Evolutionary conservation across 2,113 vertebrate genomes (phyloP), one percentile per base, ranked within the genome.

Genomic region (Alethe diademata): DNA sequence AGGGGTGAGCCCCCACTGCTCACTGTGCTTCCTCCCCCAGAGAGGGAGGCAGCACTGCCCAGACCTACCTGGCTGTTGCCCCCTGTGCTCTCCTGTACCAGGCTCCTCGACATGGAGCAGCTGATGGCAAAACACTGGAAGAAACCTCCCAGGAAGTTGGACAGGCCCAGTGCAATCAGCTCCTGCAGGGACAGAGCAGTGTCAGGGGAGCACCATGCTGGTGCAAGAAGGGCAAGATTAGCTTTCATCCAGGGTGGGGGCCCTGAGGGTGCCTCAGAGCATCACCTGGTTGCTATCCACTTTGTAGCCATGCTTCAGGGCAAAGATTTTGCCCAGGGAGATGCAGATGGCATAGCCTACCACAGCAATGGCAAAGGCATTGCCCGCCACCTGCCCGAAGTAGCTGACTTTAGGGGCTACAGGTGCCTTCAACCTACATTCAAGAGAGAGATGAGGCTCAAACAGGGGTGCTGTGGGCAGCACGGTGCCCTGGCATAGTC

Each of bases 201-300:
- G 3, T 17, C 15, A 45, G 12, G 69, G 69, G 42, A 87, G 26
- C 31, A 70, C 26, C 14, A 7, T 24, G 40, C 36, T 3, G 4
- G 12, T 47, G 43, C 57, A 42, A 56, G 45, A 23, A 38, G 15
- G 15, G 43, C 56, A 61, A 14, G n/a, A 43, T 45, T 17, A 50
- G 14, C 25, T 91, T 76, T 36, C 35, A 28, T 9, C 20, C 8
- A 18, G 64, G n/a, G 25, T 47, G 31, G 51, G 66, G 80, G 4
- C 19, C 61, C 40, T 74, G 50, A 51, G 26, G 50, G 48, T 2
- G 0, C 0, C 1, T 54, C 5, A 6, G 78, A 81, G 83, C 92
- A 90, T 97, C 96, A 99, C 99, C 98, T 99, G 99, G 97, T 99
- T 99, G 97, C 99, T 99, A 96, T 99, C 98, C 92, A 99, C 99